These are phyloP conservation scores for Numida meleagris DNA, from an alignment of 2,113 vertebrate genomes.

Conservation along the genomic window DNA sequence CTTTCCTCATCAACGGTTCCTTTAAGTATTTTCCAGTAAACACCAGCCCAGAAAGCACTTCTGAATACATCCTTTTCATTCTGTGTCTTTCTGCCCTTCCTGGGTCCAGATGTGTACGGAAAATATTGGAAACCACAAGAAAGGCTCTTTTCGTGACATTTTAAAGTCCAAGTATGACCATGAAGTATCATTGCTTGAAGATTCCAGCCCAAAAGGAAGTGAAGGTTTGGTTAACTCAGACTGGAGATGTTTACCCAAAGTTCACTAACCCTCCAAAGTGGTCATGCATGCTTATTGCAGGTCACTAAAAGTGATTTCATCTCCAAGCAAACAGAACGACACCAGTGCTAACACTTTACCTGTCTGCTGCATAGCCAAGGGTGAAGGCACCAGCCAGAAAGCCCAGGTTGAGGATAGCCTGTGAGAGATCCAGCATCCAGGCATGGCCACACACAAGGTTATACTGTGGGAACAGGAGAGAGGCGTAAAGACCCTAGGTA, in stretches of 20 bases:
- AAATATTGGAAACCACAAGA: not conserved
- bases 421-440: slow-evolving; percentile 92
- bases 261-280: not conserved
- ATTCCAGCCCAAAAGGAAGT: not conserved
- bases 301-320: not conserved
- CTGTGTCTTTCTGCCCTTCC: not conserved
- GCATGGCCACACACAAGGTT: slow-evolving; percentile 87
- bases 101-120: not conserved
- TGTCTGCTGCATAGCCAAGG: slow-evolving; percentile 93
- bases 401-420: slow-evolving; percentile 89
- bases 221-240: not conserved
- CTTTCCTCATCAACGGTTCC: not conserved
- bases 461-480: slow-evolving; percentile 82
- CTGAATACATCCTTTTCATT: not conserved
- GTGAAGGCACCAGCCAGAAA: slow-evolving; percentile 89
- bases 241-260: not conserved
- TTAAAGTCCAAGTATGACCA: not conserved
- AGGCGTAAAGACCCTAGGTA: not conserved
- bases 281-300: accelerated
- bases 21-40: not conserved
- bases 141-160: not conserved
- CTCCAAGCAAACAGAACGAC: not conserved
- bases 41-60: not conserved
- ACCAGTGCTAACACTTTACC: slow-evolving; percentile 69
- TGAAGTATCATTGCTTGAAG: accelerated